A percentile compares a stretch with the other conserved stretches of the same genome.
Conservation (phyloP, 2,113 vertebrate species). For the Rousettus leschenaultii region DNA sequence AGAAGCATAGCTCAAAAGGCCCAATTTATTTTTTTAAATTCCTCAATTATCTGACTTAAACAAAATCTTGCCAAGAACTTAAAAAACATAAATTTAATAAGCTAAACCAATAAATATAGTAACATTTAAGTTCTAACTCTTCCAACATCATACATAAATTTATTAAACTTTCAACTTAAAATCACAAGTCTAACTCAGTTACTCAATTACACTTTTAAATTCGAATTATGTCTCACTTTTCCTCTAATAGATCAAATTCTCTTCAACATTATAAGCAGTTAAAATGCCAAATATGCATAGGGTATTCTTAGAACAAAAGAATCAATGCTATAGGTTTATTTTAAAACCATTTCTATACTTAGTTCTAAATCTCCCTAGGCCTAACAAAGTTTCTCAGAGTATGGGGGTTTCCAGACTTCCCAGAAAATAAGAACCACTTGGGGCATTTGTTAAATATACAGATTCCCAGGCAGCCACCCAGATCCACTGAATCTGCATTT, state of each 20-base stretch:
- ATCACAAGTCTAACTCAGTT: neutral
- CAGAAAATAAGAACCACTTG: neutral
- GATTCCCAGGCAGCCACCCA: neutral
- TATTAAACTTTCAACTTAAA: constrained; percentile 21
- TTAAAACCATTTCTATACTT: neutral
- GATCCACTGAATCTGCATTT: neutral
- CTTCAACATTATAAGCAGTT: neutral
- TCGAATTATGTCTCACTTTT: neutral
- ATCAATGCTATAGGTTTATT: neutral
- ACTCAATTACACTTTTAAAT: neutral
- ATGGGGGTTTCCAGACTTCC: neutral
- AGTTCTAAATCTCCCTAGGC: neutral
- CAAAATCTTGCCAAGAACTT: neutral
- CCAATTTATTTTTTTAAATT: neutral
- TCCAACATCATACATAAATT: neutral
- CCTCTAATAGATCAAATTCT: neutral
- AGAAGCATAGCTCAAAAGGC: too few relatives aligned
- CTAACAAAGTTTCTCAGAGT: neutral
- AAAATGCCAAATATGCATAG: neutral
- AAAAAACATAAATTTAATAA: neutral
- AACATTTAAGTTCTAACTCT: neutral
- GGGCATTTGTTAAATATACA: neutral
- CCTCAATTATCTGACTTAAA: neutral
- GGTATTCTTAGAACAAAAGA: constrained; percentile 5
- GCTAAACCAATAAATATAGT: neutral